Base-by-base conservation (phyloP, 53 echinoderm and acorn worm species). In the Echinarachnius parma region DNA sequence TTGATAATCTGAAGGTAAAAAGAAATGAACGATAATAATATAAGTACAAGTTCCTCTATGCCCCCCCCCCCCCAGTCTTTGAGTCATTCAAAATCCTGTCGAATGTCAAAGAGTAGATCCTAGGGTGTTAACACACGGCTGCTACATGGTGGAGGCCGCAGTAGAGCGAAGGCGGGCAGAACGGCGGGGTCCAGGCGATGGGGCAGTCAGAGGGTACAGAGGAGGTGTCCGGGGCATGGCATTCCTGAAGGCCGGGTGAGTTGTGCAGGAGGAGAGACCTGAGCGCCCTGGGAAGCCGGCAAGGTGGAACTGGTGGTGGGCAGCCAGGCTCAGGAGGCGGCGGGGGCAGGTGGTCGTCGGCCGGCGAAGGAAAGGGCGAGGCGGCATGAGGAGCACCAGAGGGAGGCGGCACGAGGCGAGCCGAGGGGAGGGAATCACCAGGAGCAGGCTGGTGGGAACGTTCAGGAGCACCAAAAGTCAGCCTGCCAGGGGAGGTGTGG, bases 61-160 rank as follows among this genome's bases (percentile, higher is more conserved):
- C 57, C 57, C 57, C 42, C 42, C 42, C 42, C 42, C 42, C 42
- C 57, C 57, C 57, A 57, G 57, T 57, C 57, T 57, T 57, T 57
- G 57, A 57, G 57, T 23, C 28, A 26, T 5, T 57, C 26, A 57
- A 57, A 39, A 13, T 9, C 13, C 13, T 39, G 42, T 39, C 42
- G 7, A 39, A 9, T n/a, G n/a, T n/a, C n/a, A n/a, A n/a, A n/a
- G n/a, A n/a, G n/a, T n/a, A n/a, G n/a, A n/a, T n/a, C n/a, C n/a
- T n/a, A n/a, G n/a, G n/a, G n/a, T n/a, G n/a, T n/a, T n/a, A n/a
- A 14, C 52, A 50, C 14, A 50, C 16, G 19, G 14, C 21, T 50
- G 52, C 52, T 50, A 50, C 21, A 20, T 50, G 21, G 9, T 19
- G 21, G 16, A n/a, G 52, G 5, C 52, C 52, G 21, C 5, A 10